Percentiles rank a stretch among this genome's conserved stretches.
These are phyloP conservation scores for Sclerodermus sp. DNA, from an alignment of 2,888 invertebrate genomes.

Conservation along the genomic window DNA sequence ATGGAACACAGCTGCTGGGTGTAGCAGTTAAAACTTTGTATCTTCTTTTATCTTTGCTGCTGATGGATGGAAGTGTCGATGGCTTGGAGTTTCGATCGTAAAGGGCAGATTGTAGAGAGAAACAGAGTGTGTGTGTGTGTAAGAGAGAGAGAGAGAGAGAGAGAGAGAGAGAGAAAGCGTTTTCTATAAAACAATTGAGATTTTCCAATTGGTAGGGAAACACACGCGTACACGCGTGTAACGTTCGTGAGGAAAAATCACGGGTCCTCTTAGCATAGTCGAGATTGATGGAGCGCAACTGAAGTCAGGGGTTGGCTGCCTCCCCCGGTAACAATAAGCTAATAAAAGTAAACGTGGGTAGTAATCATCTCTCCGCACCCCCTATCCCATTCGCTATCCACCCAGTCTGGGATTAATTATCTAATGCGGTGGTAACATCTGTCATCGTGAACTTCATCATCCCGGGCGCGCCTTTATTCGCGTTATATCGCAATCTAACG, in stretches of 20 bases:
- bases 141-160: no score
- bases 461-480: conserved; percentile 32
- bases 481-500: conserved; percentile 12
- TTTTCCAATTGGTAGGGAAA: no score
- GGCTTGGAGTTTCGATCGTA: no score
- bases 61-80: no score
- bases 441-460: conserved; percentile 43
- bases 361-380: conserved; percentile 39
- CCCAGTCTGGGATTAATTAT: conserved; percentile 49
- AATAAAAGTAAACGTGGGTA: conserved; percentile 40
- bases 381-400: conserved; percentile 27
- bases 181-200: no score
- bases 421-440: conserved; percentile 54
- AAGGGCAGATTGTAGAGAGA: no score
- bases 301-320: conserved; percentile 17
- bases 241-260: no score
- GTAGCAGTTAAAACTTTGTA: no score
- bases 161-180: no score
- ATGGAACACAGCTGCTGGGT: no score
- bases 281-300: conserved; percentile 12
- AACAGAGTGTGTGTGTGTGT: no score
- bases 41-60: no score
- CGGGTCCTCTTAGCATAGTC: neutral
- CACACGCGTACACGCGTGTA: conserved; percentile 9
- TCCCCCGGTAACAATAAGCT: conserved; percentile 20